Evolutionary conservation across 1,140 invertebrate genomes (phyloP).

Genomic region (Cyrtorhinus lividipennis): DNA sequence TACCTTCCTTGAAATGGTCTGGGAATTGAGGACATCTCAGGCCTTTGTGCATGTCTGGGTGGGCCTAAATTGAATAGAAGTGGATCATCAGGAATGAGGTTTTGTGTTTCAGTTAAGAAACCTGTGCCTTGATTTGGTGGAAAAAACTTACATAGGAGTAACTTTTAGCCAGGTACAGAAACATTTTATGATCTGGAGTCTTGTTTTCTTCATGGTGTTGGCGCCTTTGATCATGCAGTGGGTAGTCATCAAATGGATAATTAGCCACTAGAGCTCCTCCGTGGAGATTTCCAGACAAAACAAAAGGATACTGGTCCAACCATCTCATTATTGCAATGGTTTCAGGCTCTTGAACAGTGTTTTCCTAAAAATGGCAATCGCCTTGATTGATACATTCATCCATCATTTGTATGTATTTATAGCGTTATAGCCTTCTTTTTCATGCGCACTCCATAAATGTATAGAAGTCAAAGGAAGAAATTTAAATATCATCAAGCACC

Average conservation of each 20-base stretch:
- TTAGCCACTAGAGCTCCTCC: conserved; percentile 88
- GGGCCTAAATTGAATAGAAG: conserved; percentile 42
- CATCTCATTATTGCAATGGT: conserved; percentile 84
- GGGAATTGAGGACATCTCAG: conserved; percentile 49
- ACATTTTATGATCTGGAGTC: conserved; percentile 72
- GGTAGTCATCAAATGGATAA: conserved; percentile 77
- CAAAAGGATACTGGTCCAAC: conserved; percentile 75
- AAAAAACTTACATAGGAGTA: conserved; percentile 58
- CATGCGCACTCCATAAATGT: too few species aligned
- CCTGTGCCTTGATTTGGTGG: neutral
- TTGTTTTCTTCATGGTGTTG: conserved; percentile 33
- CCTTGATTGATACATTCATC: neutral
- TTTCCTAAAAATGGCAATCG: too few species aligned
- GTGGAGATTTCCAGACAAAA: conserved; percentile 91
- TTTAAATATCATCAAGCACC: too few species aligned
- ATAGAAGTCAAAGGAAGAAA: neutral
- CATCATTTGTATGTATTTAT: too few species aligned
- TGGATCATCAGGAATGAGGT: conserved; percentile 9
- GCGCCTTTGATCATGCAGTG: conserved; percentile 16
- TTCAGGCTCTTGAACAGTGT: conserved; percentile 54
- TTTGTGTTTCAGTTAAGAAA: neutral
- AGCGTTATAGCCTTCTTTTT: too few species aligned
- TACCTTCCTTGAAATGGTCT: conserved; percentile 64
- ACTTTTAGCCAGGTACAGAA: conserved; percentile 60
- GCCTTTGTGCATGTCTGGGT: conserved; percentile 67